phyloP scores from a whole-genome alignment of 2,113 vertebrate species.

The Spea multiplicata region DNA sequence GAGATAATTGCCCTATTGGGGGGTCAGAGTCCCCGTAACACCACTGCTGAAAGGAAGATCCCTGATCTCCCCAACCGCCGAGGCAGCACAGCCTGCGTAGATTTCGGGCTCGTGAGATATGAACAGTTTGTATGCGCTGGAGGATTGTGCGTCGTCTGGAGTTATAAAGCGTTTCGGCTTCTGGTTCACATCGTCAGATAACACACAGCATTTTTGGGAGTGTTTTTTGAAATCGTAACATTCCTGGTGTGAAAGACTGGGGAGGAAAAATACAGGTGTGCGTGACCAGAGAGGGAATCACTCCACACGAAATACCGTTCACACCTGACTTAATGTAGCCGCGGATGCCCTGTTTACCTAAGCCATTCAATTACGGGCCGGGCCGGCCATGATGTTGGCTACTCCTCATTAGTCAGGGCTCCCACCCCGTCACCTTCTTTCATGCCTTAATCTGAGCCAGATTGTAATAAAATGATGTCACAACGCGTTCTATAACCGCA shows the following conservation, averaged over 20 bases:
- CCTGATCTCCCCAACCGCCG: too few species aligned
- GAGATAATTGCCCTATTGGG: too few species aligned
- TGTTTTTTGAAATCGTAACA: not conserved
- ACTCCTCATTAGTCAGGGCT: not conserved
- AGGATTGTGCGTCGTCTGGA: slow-evolving; percentile 15
- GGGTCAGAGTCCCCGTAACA: too few species aligned
- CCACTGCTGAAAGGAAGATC: too few species aligned
- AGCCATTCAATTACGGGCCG: not conserved
- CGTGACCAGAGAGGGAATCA: not conserved
- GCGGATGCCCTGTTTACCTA: not conserved
- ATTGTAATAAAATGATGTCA: not conserved
- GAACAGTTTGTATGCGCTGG: slow-evolving; percentile 16
- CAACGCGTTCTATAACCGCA: not conserved
- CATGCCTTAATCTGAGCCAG: not conserved
- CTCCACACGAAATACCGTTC: not conserved
- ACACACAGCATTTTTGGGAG: too few species aligned
- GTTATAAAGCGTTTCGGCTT: not conserved
- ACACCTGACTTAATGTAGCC: not conserved
- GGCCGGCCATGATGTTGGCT: not conserved
- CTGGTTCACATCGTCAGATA: not conserved
- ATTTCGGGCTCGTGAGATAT: too few species aligned
- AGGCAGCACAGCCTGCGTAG: too few species aligned
- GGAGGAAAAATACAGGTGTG: not conserved
- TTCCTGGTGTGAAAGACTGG: not conserved
- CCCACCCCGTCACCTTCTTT: not conserved